Evolutionary conservation across 2,888 invertebrate species (phyloP), one percentile per base, ranked within the genome.

Genomic region (Pheosia tremula): DNA sequence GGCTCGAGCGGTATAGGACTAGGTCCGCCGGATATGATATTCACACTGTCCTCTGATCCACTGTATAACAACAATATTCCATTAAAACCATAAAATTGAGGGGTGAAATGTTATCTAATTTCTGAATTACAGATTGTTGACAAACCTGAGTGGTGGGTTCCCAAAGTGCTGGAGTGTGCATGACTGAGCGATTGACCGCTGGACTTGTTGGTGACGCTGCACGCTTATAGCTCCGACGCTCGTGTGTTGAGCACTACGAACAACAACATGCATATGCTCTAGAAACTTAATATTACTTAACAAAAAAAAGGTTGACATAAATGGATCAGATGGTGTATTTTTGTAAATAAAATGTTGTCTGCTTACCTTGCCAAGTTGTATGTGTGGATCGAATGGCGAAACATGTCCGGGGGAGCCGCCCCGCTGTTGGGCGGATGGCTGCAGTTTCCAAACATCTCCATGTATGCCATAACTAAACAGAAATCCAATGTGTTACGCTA

Each of bases 401-500:
- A 95, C 88, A 97, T 96, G 79, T 97, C 97, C 62, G 95, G 95
- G 55, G 95, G 95, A 61, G 95, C 95, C 73, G 95, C 96, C 8
- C 86, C 85, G 63, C 77, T 87, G 71, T 86, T 87, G 67, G 96
- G 95, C 70, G 95, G 95, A 81, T 97, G 97, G 73, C 97, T 97
- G 93, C 98, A 98, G 88, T 97, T 97, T 37, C 97, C 97, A 82
- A 98, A 97, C 96, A 98, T 98, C 94, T 98, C 98, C 98, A 98
- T 98, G 89, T 98, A 98, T 70, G 98, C 98, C 97, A 98, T 97
- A 82, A 98, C 98, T 98, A 95, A 75, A 94, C 72, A 85, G 55
- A 76, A 67, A 65, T 7, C 38, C 55, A 38, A 11, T 13, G 11
- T 53, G 10, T 50, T 24, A 24, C 50, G 24, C 24, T 10, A 65